Conservation (phyloP, 2,888 invertebrate species). For the Priocnemis perturbator region DNA sequence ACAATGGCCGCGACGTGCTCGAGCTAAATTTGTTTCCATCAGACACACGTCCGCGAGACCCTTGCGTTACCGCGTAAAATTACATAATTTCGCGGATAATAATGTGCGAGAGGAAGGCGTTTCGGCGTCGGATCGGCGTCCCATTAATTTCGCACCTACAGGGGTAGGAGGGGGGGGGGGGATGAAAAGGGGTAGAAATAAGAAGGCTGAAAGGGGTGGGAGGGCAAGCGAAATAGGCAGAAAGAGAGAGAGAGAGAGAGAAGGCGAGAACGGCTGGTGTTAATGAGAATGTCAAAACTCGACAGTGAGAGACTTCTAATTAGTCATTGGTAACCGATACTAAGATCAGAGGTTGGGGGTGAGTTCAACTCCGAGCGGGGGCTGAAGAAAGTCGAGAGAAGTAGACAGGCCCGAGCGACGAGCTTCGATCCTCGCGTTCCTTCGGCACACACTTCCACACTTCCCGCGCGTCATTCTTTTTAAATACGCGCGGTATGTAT, state of each 20-base stretch:
- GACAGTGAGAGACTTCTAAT: conserved; percentile 47
- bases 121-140: neutral
- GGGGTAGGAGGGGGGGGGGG: neutral
- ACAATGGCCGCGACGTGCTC: too few relatives aligned
- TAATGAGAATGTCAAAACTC: conserved; percentile 62
- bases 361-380: neutral
- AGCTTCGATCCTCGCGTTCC: too few relatives aligned
- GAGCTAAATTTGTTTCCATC: too few relatives aligned
- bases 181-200: neutral
- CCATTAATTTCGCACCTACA: conserved; percentile 1
- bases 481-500: too few relatives aligned
- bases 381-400: too few relatives aligned
- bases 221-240: neutral
- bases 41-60: too few relatives aligned
- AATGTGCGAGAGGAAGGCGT: too few relatives aligned
- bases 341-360: neutral
- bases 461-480: too few relatives aligned
- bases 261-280: conserved; percentile 20
- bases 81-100: too few relatives aligned
- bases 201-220: neutral
- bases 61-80: too few relatives aligned
- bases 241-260: neutral
- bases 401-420: too few relatives aligned
- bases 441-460: too few relatives aligned
- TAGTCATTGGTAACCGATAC: conserved; percentile 55